These are phyloP conservation scores for Orcinus orca DNA, from an alignment of 2,113 vertebrate species.

Conservation along the genomic window DNA sequence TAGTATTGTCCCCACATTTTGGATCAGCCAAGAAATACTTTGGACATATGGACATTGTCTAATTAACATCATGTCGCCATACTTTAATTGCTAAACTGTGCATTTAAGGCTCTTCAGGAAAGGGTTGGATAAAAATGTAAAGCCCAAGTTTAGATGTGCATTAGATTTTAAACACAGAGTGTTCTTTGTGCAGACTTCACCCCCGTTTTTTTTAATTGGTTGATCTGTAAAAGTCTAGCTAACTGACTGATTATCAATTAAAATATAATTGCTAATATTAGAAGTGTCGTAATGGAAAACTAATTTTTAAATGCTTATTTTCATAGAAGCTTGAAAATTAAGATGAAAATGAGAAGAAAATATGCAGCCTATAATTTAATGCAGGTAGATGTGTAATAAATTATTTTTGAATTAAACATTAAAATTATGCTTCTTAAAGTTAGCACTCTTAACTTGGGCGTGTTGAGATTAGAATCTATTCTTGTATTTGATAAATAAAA, in stretches of 20 bases:
- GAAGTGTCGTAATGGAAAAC: constrained; percentile 48
- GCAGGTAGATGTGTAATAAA: constrained; percentile 6
- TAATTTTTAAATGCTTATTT: constrained; percentile 46
- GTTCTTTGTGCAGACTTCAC: not conserved
- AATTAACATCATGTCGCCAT: not conserved
- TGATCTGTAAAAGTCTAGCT: constrained; percentile 26
- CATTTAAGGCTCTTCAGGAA: not conserved
- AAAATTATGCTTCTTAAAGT: constrained; percentile 41
- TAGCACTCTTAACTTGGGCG: not conserved
- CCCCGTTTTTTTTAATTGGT: not conserved
- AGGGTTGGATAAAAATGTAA: not conserved
- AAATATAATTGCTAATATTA: constrained; percentile 58
- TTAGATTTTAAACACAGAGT: not conserved
- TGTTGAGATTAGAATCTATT: constrained; percentile 15
- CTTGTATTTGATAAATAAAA: constrained; percentile 45
- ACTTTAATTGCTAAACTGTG: not conserved
- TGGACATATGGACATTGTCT: not conserved
- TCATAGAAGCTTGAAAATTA: constrained; percentile 44
- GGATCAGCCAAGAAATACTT: not conserved
- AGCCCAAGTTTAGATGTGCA: not conserved
- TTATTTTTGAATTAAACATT: constrained; percentile 46
- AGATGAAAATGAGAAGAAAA: constrained; percentile 28
- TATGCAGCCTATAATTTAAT: not conserved
- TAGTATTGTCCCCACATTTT: not conserved
- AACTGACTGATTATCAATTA: constrained; percentile 41